Evolutionary conservation across 1,140 invertebrate species (phyloP).

Genomic region (Metopolophium dirhodum): DNA sequence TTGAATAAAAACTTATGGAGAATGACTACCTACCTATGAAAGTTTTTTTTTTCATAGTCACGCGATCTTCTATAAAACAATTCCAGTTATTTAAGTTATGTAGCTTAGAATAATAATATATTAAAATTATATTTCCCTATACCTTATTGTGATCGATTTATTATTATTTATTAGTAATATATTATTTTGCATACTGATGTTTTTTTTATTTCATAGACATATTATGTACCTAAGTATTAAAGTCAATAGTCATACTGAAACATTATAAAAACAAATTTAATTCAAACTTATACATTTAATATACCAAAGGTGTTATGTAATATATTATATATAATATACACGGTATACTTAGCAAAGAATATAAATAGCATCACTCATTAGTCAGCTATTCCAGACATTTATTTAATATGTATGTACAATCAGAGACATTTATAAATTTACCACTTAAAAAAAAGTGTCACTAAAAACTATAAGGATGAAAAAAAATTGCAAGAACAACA

Average conservation of each 20-base stretch:
- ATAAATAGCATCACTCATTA: not conserved
- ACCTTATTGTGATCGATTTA: not conserved
- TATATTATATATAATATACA: too few species aligned
- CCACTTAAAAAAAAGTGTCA: too few species aligned
- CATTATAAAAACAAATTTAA: too few species aligned
- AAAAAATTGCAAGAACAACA: too few species aligned
- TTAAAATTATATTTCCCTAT: too few species aligned
- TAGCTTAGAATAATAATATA: too few species aligned
- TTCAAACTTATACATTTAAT: not conserved
- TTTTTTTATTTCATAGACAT: not conserved
- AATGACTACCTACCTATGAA: not conserved
- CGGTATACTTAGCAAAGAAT: not conserved
- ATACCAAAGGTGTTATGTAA: not conserved
- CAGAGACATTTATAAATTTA: too few species aligned
- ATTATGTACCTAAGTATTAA: not conserved
- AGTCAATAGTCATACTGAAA: not conserved
- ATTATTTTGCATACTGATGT: too few species aligned
- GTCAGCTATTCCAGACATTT: too few species aligned
- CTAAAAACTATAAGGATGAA: too few species aligned
- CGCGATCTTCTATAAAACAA: not conserved
- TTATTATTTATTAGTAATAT: not conserved
- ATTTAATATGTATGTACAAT: too few species aligned
- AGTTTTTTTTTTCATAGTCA: conserved; percentile 8
- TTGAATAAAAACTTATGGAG: not conserved
- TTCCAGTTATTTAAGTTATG: not conserved